Base-by-base conservation (phyloP, 1,140 invertebrate genomes). In the Drosophila kanapiae region DNA sequence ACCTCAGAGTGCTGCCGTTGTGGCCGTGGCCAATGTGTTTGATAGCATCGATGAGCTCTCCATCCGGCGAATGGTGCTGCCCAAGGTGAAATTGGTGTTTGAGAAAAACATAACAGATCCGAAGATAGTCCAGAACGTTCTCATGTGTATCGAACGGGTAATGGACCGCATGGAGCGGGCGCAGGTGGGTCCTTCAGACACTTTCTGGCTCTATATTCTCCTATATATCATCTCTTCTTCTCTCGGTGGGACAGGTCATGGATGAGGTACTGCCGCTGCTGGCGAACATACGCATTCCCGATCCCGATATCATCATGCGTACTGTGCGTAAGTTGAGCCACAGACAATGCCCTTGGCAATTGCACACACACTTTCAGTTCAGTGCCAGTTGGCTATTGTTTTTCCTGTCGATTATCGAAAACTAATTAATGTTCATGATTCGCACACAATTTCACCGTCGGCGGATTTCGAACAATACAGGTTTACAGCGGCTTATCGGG, bases 181-280 rank as follows among this genome's bases (percentile, higher is more conserved):
- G 51, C 96, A 97, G 90, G 92, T 93, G 69, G 51, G 74, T 76
- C 37, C 16, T 31, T 0, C 5, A 8, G 14, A 10, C 10, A 8
- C 27, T 8, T 13, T 5, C 0, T 13, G 2, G 13, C 8, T 6
- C 8, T 6, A 3, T 54, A 37, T 0, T 9, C 7, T 13, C 6
- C n/a, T 3, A 18, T 31, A 33, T 35, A 13, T 11, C 33, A 31
- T 23, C 3, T 16, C 0, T 37, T 6, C 13, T 11, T 47, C 23
- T 14, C 13, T 47, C 18, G n/a, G 10, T 31, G 42, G 23, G 9
- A 14, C 37, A 94, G 84, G 97, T 99, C 51, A 95, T 98, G 71
- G 98, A 99, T 79, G 97, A 98, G 76, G 97, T 99, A 0, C 94
- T 99, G 74, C 98, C 98, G 1, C 94, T 99, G 61, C 94, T 99